Base-by-base conservation (phyloP, 2,888 invertebrate species). In the Cecidostiba fungosa region DNA sequence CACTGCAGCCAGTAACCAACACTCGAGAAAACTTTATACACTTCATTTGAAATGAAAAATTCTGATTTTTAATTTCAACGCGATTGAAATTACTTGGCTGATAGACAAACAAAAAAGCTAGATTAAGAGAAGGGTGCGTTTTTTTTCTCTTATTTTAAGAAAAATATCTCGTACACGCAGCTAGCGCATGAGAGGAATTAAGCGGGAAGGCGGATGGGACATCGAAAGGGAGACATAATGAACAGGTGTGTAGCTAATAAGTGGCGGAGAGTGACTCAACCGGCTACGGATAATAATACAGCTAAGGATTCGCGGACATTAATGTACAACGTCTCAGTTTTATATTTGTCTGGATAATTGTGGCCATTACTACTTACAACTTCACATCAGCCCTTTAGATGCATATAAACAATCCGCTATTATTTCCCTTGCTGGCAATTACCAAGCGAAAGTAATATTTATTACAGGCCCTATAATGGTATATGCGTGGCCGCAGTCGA, bases 271-370 rank as follows among this genome's bases (percentile, higher is more conserved):
- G 72, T 80, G 80, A 80, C 70, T 80, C 72, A 36, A 50, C 47
- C 54, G 19, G 16, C 54, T 54, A 3, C 54, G 29, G 69, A 50
- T 82, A 77, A 82, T 80, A 72, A 80, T 80, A 80, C 8, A 54
- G 54, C 36, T 0, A 29, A 29, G 26, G 5, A 23, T 29, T 77
- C 19, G 69, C 69, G 14, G 78, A 29, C 43, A 39, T 72, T 70
- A 72, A 72, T 54, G 66, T 72, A 80, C 54, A 70, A 54, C 72
- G 36, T 54, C 72, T 72, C 54, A 36, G 23, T 36, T 72, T 54
- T 54, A 80, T 80, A 70, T 80, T 80, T 80, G 72, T 72, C 54
- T 26, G 72, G 54, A 16, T 70, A 80, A 72, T 80, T 80, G 36
- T 70, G 72, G 54, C 19, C 14, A 80, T 80, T 80, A 26, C 39